Evolutionary conservation across 2,113 vertebrate species (phyloP).

Genomic region (Calypte anna): DNA sequence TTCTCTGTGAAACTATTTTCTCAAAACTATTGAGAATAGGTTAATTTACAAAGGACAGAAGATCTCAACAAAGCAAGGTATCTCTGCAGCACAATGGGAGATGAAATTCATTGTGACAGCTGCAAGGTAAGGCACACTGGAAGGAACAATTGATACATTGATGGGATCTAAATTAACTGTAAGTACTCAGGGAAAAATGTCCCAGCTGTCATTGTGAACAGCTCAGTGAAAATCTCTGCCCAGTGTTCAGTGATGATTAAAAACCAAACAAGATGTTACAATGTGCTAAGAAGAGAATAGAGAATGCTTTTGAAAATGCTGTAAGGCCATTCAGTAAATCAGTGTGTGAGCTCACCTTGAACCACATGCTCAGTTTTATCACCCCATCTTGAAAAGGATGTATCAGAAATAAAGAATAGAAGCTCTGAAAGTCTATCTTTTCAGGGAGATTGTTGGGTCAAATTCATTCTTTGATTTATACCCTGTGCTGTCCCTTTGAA

Average conservation of each 20-base stretch:
- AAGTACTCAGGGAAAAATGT: constrained; percentile 27
- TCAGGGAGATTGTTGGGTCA: constrained; percentile 23
- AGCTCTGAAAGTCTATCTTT: background rate
- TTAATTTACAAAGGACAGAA: constrained; percentile 35
- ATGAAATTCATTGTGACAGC: constrained; percentile 55
- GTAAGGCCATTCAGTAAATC: constrained; percentile 3
- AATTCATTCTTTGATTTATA: constrained; percentile 39
- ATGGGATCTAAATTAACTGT: constrained; percentile 69
- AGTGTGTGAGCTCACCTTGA: constrained; percentile 49
- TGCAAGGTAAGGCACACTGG: constrained; percentile 35
- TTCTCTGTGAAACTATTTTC: constrained; percentile 15
- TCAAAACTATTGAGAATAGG: background rate
- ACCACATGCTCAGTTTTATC: background rate
- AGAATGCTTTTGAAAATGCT: background rate
- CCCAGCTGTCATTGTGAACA: constrained; percentile 27
- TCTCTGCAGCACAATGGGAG: constrained; percentile 33
- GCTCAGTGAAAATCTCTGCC: constrained; percentile 7
- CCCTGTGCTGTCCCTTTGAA: constrained; percentile 21
- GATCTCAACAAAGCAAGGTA: constrained; percentile 36
- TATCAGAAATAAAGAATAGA: constrained; percentile 47
- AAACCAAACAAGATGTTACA: constrained; percentile 36
- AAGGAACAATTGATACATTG: constrained; percentile 63
- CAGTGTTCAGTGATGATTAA: background rate
- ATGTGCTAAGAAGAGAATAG: background rate
- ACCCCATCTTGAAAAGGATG: background rate